These are phyloP conservation scores for Portunus trituberculatus DNA, from an alignment of 1,140 invertebrate species.

Conservation along the genomic window DNA sequence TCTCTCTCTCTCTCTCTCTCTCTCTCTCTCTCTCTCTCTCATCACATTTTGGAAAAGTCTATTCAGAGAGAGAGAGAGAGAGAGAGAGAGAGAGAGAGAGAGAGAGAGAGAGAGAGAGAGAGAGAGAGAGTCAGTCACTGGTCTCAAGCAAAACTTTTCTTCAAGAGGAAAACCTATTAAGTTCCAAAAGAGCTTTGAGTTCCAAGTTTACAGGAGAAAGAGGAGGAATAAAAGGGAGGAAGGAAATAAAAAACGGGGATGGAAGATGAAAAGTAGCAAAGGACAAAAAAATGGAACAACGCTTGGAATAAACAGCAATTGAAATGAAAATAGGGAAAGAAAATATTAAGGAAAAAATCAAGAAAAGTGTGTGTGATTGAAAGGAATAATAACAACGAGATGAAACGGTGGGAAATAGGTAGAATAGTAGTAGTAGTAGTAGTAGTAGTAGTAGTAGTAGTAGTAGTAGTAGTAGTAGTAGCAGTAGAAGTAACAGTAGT, in stretches of 20 bases:
- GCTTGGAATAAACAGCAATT: background rate
- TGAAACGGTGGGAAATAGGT: background rate
- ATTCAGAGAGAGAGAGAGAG: background rate
- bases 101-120: slow-evolving; percentile 20
- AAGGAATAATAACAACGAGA: background rate
- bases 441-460: background rate
- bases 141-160: slow-evolving; percentile 14
- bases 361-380: background rate
- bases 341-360: background rate
- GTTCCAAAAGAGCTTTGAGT: background rate
- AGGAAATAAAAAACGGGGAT: background rate
- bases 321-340: background rate
- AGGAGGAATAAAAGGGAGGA: background rate
- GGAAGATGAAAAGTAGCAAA: background rate
- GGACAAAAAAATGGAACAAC: background rate
- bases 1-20: slow-evolving; percentile 11
- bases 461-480: slow-evolving; percentile 10
- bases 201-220: background rate
- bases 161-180: slow-evolving; percentile 1
- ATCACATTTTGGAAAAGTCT: background rate
- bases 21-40: background rate
- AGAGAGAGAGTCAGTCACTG: background rate
- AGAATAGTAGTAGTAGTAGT: background rate
- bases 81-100: slow-evolving; percentile 6
- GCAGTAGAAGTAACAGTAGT: background rate